phyloP scores from a whole-genome alignment of 30 jellyfish, hydroid and myxozoan species.

The Chironex yamaguchii region DNA sequence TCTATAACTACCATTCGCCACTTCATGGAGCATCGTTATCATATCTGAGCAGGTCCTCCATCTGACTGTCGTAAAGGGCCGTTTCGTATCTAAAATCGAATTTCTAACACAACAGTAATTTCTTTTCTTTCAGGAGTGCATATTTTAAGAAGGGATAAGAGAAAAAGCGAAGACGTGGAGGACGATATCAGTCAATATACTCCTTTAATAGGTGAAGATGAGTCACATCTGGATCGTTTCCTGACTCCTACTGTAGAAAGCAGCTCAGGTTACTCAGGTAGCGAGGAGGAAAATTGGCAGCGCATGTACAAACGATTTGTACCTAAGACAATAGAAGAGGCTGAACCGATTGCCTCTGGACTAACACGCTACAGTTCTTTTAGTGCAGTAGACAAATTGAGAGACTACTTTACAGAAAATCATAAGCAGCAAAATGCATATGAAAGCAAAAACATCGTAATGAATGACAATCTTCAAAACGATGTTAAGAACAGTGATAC shows the following conservation, averaged over 20 bases:
- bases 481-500: too few species aligned
- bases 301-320: not conserved
- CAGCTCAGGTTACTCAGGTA: not conserved
- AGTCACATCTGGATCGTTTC: not conserved
- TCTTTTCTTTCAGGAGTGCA: slow-evolving; percentile 10
- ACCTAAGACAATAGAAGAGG: not conserved
- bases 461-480: too few species aligned
- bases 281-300: not conserved
- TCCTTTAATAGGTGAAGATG: not conserved
- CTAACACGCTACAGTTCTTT: too few species aligned
- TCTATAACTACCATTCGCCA: too few species aligned
- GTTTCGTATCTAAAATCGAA: too few species aligned
- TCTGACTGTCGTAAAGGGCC: too few species aligned
- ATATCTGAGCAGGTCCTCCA: too few species aligned
- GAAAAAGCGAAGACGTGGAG: slow-evolving; percentile 3
- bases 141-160: slow-evolving; percentile 36
- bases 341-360: not conserved
- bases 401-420: too few species aligned
- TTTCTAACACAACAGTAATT: too few species aligned
- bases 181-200: not conserved
- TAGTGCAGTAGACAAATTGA: too few species aligned
- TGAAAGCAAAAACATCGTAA: not conserved
- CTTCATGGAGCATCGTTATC: too few species aligned
- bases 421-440: not conserved
- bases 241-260: not conserved